Conservation (phyloP, 35 echinoderm and acorn worm species). For the Antedon bifida region DNA sequence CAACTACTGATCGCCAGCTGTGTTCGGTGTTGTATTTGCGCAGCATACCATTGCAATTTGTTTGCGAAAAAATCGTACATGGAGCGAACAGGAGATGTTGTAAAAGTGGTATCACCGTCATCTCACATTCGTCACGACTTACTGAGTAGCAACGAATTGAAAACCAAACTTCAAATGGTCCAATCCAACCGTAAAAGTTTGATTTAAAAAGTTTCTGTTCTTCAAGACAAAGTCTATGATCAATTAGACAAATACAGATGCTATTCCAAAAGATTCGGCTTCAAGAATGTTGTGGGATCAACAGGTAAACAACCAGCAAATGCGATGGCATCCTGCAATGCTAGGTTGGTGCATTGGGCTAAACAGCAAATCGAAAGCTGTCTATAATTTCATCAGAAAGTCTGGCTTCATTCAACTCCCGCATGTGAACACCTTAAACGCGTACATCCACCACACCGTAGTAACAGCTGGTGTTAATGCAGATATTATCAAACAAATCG, state of each 20-base stretch:
- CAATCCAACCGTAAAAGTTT: not conserved
- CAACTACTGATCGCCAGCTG: not conserved
- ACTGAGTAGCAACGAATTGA: not conserved
- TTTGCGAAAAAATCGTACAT: not conserved
- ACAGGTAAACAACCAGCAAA: not conserved
- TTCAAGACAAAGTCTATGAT: no score
- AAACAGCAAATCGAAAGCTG: not conserved
- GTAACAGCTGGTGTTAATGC: not conserved
- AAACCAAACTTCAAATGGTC: not conserved
- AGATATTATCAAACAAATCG: no score
- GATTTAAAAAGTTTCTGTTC: no score
- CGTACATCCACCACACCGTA: conserved; percentile 9
- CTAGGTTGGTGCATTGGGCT: not conserved
- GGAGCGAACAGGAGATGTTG: not conserved
- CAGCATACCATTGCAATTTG: not conserved
- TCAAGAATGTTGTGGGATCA: not conserved
- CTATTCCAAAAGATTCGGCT: not conserved
- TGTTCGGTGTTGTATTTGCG: not conserved
- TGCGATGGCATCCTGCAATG: not conserved
- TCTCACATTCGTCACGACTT: not conserved
- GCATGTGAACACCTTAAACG: conserved; percentile 19
- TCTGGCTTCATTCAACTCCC: not conserved
- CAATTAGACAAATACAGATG: no score
- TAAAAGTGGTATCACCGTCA: not conserved
- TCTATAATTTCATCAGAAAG: not conserved